Conservation (phyloP, 2,888 invertebrate species). For the Ceramica pisi region DNA sequence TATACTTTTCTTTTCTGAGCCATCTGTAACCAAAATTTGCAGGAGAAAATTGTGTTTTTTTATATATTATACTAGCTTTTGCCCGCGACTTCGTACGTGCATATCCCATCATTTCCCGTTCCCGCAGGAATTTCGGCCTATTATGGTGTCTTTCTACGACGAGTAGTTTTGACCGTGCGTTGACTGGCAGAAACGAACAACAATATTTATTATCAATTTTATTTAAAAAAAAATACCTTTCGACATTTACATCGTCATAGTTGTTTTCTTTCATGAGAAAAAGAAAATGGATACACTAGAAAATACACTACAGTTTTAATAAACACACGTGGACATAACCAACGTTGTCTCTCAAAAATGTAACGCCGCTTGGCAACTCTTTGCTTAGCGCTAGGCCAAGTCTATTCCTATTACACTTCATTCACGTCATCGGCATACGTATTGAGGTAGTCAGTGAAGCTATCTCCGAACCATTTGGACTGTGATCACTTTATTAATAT, state of each 20-base stretch:
- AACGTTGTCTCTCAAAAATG: neutral
- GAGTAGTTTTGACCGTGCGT: too few relatives aligned
- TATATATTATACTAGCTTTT: too few relatives aligned
- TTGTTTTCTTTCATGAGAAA: neutral
- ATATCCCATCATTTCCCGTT: too few relatives aligned
- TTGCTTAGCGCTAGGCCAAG: conserved; percentile 32
- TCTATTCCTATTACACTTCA: conserved; percentile 40
- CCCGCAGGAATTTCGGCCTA: too few relatives aligned
- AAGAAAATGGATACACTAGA: neutral
- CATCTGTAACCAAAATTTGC: too few relatives aligned
- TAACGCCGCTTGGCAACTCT: conserved; percentile 43
- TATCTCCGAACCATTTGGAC: conserved; percentile 28
- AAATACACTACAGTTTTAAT: neutral
- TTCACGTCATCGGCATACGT: conserved; percentile 38
- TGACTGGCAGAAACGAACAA: too few relatives aligned
- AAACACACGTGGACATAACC: conserved; percentile 21
- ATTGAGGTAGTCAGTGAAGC: conserved; percentile 51
- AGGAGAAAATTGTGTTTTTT: too few relatives aligned
- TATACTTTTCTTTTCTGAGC: too few relatives aligned
- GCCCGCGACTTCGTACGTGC: too few relatives aligned
- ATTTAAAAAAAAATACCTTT: too few relatives aligned
- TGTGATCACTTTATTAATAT: conserved; percentile 34
- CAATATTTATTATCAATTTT: too few relatives aligned
- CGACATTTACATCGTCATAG: neutral
- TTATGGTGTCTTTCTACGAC: too few relatives aligned